Evolutionary conservation across 2,888 invertebrate species (phyloP), one percentile per base, ranked within the genome.

Genomic region (Eulithis prunata): DNA sequence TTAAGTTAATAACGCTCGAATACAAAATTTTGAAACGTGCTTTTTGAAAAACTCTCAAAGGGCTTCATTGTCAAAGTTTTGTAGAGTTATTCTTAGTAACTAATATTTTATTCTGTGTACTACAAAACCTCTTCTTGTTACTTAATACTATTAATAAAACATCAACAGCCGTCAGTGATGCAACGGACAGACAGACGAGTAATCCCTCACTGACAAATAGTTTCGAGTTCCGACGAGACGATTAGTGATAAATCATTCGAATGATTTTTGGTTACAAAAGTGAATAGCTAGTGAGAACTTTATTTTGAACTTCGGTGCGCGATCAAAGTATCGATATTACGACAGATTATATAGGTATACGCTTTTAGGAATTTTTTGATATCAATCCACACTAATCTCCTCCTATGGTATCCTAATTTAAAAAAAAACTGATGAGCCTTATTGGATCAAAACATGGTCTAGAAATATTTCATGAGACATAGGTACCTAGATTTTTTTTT

Each of bases 121-220:
- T 56, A 68, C 36, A 54, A 60, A 41, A 66, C 62, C 32, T 32
- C 32, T 47, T 47, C 45, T 43, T 56, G 47, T 54, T 62, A 65
- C 60, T 47, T 65, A 60, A 69, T 61, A 67, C 67, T 71, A 75
- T 78, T 75, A 75, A 75, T 75, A 75, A 72, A 72, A 71, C 74
- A 73, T 73, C 71, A 70, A 57, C 74, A 63, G 70, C 65, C 70
- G 70, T 74, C 70, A 66, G 55, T 82, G 81, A 78, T 68, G 84
- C 77, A 84, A 85, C 73, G 58, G 72, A 73, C 76, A 71, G 76
- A 76, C 78, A 71, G 71, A 74, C 68, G 70, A 73, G 73, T 81
- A 83, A 85, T 85, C 82, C 76, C 69, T 79, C 80, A 78, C 80
- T 78, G 82, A 83, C 84, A 82, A 80, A 78, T 77, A 69, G 68